phyloP scores from a whole-genome alignment of 2,797 vertebrate species.

The Masticophis lateralis region DNA sequence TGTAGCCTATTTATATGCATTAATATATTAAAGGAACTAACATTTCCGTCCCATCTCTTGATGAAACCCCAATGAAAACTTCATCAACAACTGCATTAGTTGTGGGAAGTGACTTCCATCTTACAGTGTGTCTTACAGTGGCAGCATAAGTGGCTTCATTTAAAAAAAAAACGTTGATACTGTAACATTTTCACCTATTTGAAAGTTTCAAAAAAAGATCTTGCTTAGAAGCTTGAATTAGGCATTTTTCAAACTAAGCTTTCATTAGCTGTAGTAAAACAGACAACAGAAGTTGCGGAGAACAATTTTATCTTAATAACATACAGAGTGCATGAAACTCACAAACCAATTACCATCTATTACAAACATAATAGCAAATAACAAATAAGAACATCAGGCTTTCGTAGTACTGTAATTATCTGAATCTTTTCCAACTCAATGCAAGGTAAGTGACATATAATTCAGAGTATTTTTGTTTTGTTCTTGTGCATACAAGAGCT shows the following conservation, averaged over 20 bases:
- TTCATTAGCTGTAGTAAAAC: constrained; percentile 2
- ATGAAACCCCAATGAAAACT: background rate
- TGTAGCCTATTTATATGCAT: background rate
- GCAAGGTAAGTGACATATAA: background rate
- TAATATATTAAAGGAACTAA: background rate
- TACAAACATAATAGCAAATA: constrained; percentile 25
- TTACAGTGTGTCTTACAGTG: background rate
- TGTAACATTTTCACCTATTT: background rate
- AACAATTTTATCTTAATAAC: constrained; percentile 12
- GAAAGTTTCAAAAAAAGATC: background rate
- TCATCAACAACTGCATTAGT: background rate
- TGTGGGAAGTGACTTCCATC: background rate
- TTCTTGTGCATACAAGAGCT: background rate
- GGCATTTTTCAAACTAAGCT: background rate
- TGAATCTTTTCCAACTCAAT: background rate
- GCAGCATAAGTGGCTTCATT: too few species aligned
- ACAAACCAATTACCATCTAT: constrained; percentile 10
- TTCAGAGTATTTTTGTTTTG: background rate
- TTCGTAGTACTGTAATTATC: constrained; percentile 3
- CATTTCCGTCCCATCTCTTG: background rate
- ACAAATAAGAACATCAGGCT: constrained; percentile 5
- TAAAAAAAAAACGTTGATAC: background rate
- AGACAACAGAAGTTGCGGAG: background rate
- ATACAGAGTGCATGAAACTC: constrained; percentile 11
- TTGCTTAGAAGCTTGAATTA: background rate